Percentiles rank a stretch among this genome's conserved stretches.
Conservation (phyloP, 2,888 invertebrate species). For the Andrena bucephala region DNA sequence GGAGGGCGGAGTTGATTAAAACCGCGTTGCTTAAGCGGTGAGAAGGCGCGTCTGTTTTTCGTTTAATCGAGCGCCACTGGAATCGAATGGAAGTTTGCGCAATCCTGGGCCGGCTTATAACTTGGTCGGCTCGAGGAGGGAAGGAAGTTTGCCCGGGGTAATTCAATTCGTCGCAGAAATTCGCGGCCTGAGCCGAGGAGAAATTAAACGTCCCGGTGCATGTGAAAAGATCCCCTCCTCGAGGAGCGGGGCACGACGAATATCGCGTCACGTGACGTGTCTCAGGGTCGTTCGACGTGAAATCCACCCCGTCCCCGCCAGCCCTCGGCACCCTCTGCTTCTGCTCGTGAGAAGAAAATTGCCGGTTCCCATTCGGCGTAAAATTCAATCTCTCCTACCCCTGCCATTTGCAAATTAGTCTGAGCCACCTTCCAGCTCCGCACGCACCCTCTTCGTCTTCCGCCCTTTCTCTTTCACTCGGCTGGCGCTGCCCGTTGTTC, state of each 20-base stretch:
- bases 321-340: constrained; percentile 17
- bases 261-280: constrained; percentile 59
- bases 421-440: constrained; percentile 33
- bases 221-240: constrained; percentile 59
- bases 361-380: constrained; percentile 71
- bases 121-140: constrained; percentile 5
- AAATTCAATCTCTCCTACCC: constrained; percentile 76
- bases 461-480: constrained; percentile 2
- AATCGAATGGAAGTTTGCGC: constrained; percentile 31
- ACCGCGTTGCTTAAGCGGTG: neutral
- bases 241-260: constrained; percentile 15
- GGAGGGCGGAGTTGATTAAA: neutral
- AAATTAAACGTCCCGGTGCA: constrained; percentile 68
- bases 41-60: neutral
- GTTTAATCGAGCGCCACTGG: constrained; percentile 3
- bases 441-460: neutral
- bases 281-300: constrained; percentile 58
- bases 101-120: constrained; percentile 8
- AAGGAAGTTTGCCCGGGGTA: constrained; percentile 47
- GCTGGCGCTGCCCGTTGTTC: neutral
- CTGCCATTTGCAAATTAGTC: constrained; percentile 79
- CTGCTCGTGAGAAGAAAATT: constrained; percentile 71
- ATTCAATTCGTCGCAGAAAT: constrained; percentile 61
- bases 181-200: constrained; percentile 32
- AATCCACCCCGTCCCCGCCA: constrained; percentile 49